phyloP scores from a whole-genome alignment of 2,888 invertebrate species.

The Odontocerum albicorne region DNA sequence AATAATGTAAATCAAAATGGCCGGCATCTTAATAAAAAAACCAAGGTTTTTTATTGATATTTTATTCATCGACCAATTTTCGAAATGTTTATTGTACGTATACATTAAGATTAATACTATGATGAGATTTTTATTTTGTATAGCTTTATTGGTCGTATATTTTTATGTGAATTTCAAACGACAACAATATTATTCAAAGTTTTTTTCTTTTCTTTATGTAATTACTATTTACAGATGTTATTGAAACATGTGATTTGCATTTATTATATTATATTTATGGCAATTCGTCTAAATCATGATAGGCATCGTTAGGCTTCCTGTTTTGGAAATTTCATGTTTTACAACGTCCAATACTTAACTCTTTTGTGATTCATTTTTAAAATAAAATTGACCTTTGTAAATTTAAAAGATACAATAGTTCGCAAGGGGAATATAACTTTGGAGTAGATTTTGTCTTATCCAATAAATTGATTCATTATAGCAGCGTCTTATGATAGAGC shows the following conservation, averaged over 20 bases:
- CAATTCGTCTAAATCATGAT: constrained; percentile 9
- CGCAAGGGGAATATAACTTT: no score
- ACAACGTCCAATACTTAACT: no score
- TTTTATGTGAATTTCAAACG: constrained; percentile 17
- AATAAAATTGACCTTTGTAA: no score
- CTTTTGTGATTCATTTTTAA: no score
- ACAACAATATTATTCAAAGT: constrained; percentile 13
- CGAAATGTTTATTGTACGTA: constrained; percentile 13
- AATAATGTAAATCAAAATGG: constrained; percentile 4
- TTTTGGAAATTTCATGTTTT: neutral
- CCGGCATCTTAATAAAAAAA: constrained; percentile 2
- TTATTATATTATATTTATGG: neutral
- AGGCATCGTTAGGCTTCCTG: constrained; percentile 10
- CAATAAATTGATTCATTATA: no score
- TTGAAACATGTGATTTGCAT: constrained; percentile 7
- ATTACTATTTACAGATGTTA: constrained; percentile 20
- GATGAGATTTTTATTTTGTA: constrained; percentile 12
- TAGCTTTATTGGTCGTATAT: constrained; percentile 13
- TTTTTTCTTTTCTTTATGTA: constrained; percentile 13
- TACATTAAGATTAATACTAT: constrained; percentile 18
- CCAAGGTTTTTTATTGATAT: constrained; percentile 9
- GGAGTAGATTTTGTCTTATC: no score
- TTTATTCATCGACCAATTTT: constrained; percentile 18
- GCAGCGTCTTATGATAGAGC: no score
- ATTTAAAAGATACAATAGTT: no score